A percentile compares a stretch with the other conserved stretches of the same genome.
These are phyloP conservation scores for Patella depressa DNA, from an alignment of 2,888 invertebrate genomes.

Conservation along the genomic window DNA sequence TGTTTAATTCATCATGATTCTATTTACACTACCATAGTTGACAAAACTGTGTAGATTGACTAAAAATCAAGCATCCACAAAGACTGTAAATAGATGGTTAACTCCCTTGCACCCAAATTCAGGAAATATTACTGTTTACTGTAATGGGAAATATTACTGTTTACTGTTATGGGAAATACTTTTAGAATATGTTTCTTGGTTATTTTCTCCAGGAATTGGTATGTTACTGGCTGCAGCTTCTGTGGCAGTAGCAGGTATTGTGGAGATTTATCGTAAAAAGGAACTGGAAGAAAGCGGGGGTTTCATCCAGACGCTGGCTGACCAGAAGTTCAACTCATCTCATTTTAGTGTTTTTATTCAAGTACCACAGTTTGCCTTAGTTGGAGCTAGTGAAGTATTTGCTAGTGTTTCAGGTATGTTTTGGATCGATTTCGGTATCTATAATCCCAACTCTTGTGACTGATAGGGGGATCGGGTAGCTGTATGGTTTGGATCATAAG, in stretches of 20 bases:
- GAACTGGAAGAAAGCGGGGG: conserved; percentile 46
- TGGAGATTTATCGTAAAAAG: conserved; percentile 63
- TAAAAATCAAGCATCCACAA: too few species aligned
- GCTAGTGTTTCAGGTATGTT: conserved; percentile 58
- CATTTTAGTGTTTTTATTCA: conserved; percentile 57
- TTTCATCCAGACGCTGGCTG: conserved; percentile 50
- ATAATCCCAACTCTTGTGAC: too few species aligned
- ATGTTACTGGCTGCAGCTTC: conserved; percentile 54
- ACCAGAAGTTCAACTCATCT: conserved; percentile 57
- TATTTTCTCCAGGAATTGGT: conserved; percentile 54
- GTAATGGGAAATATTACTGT: too few species aligned
- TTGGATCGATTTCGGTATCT: neutral
- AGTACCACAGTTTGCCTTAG: conserved; percentile 60
- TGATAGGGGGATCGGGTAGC: too few species aligned
- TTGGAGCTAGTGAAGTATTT: conserved; percentile 66
- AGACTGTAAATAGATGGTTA: too few species aligned
- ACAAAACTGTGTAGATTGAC: too few species aligned
- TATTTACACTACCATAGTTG: too few species aligned
- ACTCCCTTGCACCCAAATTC: too few species aligned
- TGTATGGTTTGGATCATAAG: neutral
- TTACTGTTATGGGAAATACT: too few species aligned
- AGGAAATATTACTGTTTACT: too few species aligned
- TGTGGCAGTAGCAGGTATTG: conserved; percentile 57
- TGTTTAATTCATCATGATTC: too few species aligned
- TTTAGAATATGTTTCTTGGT: neutral